phyloP scores from a whole-genome alignment of 2,888 invertebrate genomes.

The Ptycholaimellus sp. region DNA sequence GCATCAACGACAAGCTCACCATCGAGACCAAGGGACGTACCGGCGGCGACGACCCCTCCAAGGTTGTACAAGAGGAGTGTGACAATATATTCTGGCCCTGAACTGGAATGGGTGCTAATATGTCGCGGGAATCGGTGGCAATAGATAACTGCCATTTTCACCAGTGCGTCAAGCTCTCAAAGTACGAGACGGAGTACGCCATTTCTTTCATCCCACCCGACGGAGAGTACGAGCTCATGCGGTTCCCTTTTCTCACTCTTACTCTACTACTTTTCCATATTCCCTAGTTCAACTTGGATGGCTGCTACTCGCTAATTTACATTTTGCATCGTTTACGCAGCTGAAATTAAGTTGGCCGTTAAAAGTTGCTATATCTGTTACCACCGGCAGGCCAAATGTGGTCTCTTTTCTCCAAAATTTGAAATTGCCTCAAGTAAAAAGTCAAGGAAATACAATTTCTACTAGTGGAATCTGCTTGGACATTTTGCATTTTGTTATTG shows the following conservation, averaged over 20 bases:
- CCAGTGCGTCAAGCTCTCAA: slow-evolving; percentile 95
- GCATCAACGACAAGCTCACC: slow-evolving; percentile 95
- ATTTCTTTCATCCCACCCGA: slow-evolving; percentile 99
- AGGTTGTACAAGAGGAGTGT: too few species aligned
- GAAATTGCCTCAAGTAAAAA: too few species aligned
- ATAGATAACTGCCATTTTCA: slow-evolving; percentile 99
- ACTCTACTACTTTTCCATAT: slow-evolving; percentile 1
- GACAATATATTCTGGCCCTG: too few species aligned
- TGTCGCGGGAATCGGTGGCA: slow-evolving; percentile 79
- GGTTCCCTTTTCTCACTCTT: too few species aligned
- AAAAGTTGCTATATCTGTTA: too few species aligned
- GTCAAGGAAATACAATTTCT: too few species aligned
- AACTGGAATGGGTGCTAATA: too few species aligned
- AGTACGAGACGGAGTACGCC: slow-evolving; percentile 98
- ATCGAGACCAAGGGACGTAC: slow-evolving; percentile 51
- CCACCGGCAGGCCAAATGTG: too few species aligned
- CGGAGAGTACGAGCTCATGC: slow-evolving; percentile 98
- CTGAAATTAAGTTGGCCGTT: background rate
- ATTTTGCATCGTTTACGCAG: background rate
- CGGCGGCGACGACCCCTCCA: slow-evolving; percentile 46
- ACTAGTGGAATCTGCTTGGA: too few species aligned
- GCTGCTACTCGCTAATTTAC: background rate
- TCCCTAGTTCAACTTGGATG: too few species aligned
- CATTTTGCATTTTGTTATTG: too few species aligned
- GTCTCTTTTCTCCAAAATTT: too few species aligned